These are phyloP conservation scores for Willowsia nigromaculata DNA, from an alignment of 2,888 invertebrate species.

Conservation along the genomic window DNA sequence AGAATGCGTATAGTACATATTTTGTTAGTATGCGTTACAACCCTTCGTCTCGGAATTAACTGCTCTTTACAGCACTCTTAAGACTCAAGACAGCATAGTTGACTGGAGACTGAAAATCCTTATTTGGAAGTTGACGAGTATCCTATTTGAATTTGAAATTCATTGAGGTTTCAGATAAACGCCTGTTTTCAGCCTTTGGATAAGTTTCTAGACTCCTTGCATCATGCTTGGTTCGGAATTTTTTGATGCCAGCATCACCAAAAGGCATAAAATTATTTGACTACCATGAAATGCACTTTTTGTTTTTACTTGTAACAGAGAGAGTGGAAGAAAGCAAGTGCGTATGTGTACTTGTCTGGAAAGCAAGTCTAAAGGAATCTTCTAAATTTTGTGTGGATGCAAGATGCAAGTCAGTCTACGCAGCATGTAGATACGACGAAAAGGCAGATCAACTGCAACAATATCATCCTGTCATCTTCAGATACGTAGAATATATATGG, in stretches of 20 bases:
- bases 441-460: neutral
- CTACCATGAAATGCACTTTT: slow-evolving; percentile 4
- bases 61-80: neutral
- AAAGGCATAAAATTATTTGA: neutral
- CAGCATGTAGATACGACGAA: too few relatives aligned
- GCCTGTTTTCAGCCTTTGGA: neutral
- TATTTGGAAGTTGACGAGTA: slow-evolving; percentile 39
- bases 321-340: neutral
- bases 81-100: neutral
- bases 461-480: neutral
- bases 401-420: neutral
- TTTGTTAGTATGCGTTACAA: neutral
- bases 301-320: neutral
- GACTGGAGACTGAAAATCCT: slow-evolving; percentile 9
- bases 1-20: neutral
- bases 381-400: neutral
- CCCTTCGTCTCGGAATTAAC: neutral
- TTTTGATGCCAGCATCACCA: neutral
- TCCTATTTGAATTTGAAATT: slow-evolving; percentile 43
- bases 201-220: neutral
- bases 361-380: neutral
- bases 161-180: neutral
- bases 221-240: neutral
- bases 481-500: neutral
- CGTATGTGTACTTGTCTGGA: too few relatives aligned